Percentiles rank a stretch among this genome's conserved stretches.
Evolutionary conservation across 2,113 vertebrate genomes (phyloP).

Genomic region (Isurus oxyrinchus): DNA sequence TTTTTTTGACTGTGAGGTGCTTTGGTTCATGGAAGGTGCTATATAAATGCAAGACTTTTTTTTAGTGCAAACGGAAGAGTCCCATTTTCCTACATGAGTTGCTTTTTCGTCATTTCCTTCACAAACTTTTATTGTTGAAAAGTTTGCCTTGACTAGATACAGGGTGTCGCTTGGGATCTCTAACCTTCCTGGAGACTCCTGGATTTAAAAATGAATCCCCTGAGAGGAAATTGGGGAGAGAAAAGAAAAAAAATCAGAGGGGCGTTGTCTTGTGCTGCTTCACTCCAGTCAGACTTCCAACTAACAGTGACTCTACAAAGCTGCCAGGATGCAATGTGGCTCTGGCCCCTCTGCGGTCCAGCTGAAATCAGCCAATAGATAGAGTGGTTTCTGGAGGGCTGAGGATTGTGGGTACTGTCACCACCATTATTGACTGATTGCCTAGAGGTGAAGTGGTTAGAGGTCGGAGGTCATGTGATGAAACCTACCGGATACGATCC

Average conservation of each 20-base stretch:
- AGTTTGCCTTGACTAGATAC: background rate
- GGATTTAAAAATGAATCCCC: background rate
- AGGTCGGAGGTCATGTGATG: background rate
- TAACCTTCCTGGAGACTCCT: background rate
- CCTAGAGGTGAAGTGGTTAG: background rate
- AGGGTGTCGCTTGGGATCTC: background rate
- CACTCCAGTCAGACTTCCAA: background rate
- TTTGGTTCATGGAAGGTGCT: background rate
- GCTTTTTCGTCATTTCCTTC: too few relatives aligned
- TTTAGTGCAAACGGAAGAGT: background rate
- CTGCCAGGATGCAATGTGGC: background rate
- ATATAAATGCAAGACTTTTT: background rate
- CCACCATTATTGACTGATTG: background rate
- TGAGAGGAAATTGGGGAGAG: background rate
- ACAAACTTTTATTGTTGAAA: background rate
- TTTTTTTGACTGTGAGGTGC: background rate
- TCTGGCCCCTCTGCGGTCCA: background rate
- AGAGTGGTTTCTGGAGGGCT: background rate
- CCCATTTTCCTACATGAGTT: background rate
- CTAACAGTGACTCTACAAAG: background rate
- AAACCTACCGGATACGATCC: background rate
- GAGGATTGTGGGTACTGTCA: background rate
- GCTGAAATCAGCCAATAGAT: background rate
- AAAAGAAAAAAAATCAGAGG: background rate
- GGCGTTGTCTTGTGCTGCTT: background rate